phyloP scores from a whole-genome alignment of 1,140 invertebrate genomes.

The Penaeus vannamei region DNA sequence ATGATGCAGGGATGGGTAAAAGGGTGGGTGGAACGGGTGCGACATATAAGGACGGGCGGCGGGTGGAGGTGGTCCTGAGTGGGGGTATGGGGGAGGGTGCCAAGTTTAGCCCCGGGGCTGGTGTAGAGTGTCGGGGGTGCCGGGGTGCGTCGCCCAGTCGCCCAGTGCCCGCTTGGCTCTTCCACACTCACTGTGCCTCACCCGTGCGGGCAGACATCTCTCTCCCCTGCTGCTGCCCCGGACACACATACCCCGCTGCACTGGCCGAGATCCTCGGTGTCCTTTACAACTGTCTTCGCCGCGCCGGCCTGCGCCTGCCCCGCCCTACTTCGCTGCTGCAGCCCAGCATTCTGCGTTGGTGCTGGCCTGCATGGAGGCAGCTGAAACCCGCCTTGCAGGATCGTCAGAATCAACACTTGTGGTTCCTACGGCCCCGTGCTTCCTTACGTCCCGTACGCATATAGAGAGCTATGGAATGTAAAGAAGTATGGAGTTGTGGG shows the following conservation, averaged over 20 bases:
- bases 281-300: slow-evolving; percentile 10
- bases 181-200: slow-evolving; percentile 58
- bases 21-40: slow-evolving; percentile 35
- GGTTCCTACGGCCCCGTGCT: slow-evolving; percentile 61
- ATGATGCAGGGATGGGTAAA: not conserved
- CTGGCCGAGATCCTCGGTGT: slow-evolving; percentile 11
- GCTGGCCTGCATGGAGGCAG: slow-evolving; percentile 3
- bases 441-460: slow-evolving; percentile 62
- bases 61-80: slow-evolving; percentile 39
- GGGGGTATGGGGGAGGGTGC: slow-evolving; percentile 44
- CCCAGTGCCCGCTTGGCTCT: slow-evolving; percentile 47
- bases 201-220: slow-evolving; percentile 49
- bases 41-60: slow-evolving; percentile 60
- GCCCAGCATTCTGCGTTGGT: not conserved
- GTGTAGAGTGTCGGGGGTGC: slow-evolving; percentile 59
- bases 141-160: slow-evolving; percentile 57
- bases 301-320: not conserved
- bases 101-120: slow-evolving; percentile 60
- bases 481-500: slow-evolving; percentile 65
- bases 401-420: not conserved
- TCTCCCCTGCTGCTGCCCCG: slow-evolving; percentile 37
- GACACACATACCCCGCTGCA: not conserved
- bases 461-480: slow-evolving; percentile 60
- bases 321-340: slow-evolving; percentile 16
- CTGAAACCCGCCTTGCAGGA: not conserved